A percentile compares a stretch with the other conserved stretches of the same genome.
phyloP scores from a whole-genome alignment of 2,113 vertebrate species.

The Glaucomys volans region DNA sequence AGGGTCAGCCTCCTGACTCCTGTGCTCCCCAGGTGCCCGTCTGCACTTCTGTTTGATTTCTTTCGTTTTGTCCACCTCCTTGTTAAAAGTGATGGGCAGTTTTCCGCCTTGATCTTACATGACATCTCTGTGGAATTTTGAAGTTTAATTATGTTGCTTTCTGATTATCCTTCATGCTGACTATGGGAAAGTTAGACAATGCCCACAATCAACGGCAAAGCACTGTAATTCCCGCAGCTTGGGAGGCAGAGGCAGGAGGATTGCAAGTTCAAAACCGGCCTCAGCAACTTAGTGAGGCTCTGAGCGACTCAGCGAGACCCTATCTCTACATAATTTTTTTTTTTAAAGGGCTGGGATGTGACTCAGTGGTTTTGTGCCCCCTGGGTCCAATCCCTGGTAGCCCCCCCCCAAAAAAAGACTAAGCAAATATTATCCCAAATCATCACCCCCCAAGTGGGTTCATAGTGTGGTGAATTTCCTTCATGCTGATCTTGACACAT shows the following conservation, averaged over 20 bases:
- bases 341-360: neutral
- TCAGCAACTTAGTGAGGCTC: neutral
- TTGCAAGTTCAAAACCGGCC: neutral
- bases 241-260: neutral
- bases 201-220: neutral
- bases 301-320: too few relatives aligned
- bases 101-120: neutral
- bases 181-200: neutral
- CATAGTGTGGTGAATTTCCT: neutral
- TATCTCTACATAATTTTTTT: neutral
- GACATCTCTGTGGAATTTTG: neutral
- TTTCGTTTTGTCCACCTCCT: too few relatives aligned
- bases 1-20: fast-evolving
- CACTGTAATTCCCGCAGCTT: neutral
- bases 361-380: neutral
- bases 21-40: neutral
- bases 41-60: neutral
- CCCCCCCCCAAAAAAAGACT: neutral
- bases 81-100: neutral
- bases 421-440: neutral
- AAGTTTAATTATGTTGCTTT: neutral
- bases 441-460: neutral
- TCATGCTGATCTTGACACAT: too few relatives aligned
- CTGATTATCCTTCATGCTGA: neutral
- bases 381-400: neutral